Conservation (phyloP, 2,113 vertebrate species). For the Oncorhynchus kisutch region DNA sequence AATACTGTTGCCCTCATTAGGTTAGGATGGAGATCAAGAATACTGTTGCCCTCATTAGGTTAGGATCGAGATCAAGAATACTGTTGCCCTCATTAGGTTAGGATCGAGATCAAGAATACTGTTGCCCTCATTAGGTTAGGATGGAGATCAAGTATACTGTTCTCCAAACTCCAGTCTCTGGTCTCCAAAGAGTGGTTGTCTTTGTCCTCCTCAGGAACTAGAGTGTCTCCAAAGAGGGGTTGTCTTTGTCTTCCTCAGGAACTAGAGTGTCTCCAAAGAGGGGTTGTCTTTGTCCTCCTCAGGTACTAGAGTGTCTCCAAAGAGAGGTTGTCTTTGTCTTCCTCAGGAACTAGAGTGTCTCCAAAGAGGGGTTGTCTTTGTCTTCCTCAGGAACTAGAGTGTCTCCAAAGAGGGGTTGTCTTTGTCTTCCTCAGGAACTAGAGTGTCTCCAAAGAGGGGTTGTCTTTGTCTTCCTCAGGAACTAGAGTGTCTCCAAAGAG, state of each 20-base stretch:
- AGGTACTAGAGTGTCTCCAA: conserved; percentile 2
- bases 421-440: conserved; percentile 17
- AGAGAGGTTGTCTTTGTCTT: conserved; percentile 20
- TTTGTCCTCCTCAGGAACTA: conserved; percentile 17
- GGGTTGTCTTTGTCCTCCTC: background rate
- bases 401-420: background rate
- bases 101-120: no score
- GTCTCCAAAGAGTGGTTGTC: conserved; percentile 1
- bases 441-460: background rate
- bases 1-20: background rate
- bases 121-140: background rate
- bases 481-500: conserved; percentile 6
- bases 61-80: no score
- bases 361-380: conserved; percentile 9
- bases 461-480: conserved; percentile 17
- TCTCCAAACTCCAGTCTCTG: background rate
- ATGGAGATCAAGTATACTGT: no score
- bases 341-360: background rate
- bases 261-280: conserved; percentile 2
- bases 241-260: conserved; percentile 20
- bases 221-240: background rate
- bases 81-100: no score
- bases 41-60: no score
- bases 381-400: conserved; percentile 11
- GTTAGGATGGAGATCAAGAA: no score